phyloP scores from a whole-genome alignment of 2,797 vertebrate genomes.

The Sphenodon punctatus region DNA sequence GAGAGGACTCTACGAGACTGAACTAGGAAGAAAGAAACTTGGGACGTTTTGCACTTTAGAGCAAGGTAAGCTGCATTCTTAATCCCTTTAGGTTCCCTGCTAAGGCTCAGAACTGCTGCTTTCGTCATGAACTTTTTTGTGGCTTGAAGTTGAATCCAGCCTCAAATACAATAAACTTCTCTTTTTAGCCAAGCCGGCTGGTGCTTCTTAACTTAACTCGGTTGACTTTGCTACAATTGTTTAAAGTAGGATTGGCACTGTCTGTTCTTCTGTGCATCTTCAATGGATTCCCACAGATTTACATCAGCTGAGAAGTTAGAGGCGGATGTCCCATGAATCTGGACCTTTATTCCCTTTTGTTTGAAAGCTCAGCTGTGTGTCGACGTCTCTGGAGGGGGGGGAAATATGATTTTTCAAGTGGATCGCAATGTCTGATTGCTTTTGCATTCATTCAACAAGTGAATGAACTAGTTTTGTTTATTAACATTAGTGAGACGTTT shows the following conservation, averaged over 20 bases:
- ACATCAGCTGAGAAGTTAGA: too few species aligned
- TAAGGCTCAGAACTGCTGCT: rapidly evolving
- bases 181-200: too few species aligned
- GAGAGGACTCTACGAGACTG: not conserved
- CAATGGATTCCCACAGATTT: too few species aligned
- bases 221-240: too few species aligned
- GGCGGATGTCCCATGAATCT: too few species aligned
- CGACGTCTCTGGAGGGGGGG: too few species aligned
- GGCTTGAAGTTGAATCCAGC: too few species aligned
- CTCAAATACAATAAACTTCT: not conserved
- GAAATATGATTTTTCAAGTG: not conserved
- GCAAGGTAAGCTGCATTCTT: conserved; percentile 37
- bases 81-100: rapidly evolving
- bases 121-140: not conserved
- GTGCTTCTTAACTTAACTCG: too few species aligned
- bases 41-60: rapidly evolving
- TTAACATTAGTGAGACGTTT: not conserved
- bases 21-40: not conserved
- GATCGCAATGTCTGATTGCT: not conserved
- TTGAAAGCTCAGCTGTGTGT: too few species aligned
- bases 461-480: not conserved
- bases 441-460: conserved; percentile 2
- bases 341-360: too few species aligned
- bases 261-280: too few species aligned
- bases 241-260: too few species aligned